Conservation (phyloP, 2,888 invertebrate genomes). For the Callyntrura sp. region DNA sequence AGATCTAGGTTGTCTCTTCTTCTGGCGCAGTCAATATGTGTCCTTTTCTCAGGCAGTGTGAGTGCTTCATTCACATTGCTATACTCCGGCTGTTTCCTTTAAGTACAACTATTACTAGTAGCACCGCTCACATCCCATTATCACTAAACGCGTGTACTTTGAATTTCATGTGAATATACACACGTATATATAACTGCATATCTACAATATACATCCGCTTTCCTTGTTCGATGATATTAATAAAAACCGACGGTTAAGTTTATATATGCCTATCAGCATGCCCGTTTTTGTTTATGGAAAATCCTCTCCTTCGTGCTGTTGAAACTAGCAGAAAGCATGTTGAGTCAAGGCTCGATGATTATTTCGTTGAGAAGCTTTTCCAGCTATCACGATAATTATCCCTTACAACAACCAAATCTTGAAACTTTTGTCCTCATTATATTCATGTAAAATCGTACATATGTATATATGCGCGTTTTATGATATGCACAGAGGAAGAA, state of each 20-base stretch:
- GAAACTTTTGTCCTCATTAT: conserved; percentile 36
- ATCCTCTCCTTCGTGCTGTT: no score
- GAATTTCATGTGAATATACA: no score
- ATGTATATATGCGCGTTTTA: no score
- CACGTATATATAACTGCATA: no score
- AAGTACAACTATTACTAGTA: no score
- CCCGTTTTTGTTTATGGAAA: conserved; percentile 27
- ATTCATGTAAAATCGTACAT: no score
- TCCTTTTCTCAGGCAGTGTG: conserved; percentile 37
- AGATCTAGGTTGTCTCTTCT: conserved; percentile 58
- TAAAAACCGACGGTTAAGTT: no score
- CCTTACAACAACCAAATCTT: conserved; percentile 29
- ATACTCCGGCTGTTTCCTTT: no score
- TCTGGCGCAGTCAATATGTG: conserved; percentile 55
- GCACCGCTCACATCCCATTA: no score
- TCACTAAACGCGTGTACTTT: no score
- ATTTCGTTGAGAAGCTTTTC: conserved; percentile 27
- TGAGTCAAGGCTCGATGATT: conserved; percentile 15
- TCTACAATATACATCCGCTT: no score
- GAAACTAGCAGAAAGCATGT: not conserved
- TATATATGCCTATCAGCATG: not conserved
- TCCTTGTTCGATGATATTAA: conserved; percentile 8
- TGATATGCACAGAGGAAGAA: not conserved
- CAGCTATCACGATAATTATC: conserved; percentile 42
- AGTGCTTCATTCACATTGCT: no score